phyloP scores from a whole-genome alignment of 2,888 invertebrate genomes.

The Habroteleia sp. region DNA sequence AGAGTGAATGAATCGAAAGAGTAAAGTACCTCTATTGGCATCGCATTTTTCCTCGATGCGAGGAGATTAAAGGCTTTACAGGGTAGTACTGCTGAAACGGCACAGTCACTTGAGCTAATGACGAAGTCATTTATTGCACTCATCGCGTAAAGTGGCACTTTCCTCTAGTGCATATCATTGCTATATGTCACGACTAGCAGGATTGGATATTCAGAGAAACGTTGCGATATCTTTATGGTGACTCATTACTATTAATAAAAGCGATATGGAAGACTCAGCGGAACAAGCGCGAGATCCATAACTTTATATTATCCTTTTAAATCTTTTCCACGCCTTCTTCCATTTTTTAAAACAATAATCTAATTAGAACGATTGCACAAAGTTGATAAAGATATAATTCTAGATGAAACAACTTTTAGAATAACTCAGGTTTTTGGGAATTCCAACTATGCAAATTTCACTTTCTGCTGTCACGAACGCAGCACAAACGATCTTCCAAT shows the following conservation, averaged over 20 bases:
- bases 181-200: slow-evolving; percentile 33
- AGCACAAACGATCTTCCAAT: no score
- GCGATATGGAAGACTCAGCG: slow-evolving; percentile 21
- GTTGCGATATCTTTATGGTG: slow-evolving; percentile 41
- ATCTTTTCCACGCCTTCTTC: neutral
- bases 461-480: no score
- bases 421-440: no score
- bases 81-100: slow-evolving; percentile 29
- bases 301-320: slow-evolving; percentile 7
- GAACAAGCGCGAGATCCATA: slow-evolving; percentile 15
- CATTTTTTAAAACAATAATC: no score
- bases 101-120: slow-evolving; percentile 59
- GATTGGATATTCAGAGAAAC: slow-evolving; percentile 34
- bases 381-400: no score
- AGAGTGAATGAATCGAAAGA: slow-evolving; percentile 47
- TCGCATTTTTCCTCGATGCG: slow-evolving; percentile 13
- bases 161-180: slow-evolving; percentile 48
- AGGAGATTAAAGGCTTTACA: slow-evolving; percentile 39
- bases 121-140: slow-evolving; percentile 55
- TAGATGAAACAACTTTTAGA: no score
- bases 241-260: slow-evolving; percentile 54
- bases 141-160: slow-evolving; percentile 58
- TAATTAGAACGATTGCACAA: no score
- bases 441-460: no score
- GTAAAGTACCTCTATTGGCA: slow-evolving; percentile 24